Percentiles rank a stretch among this genome's conserved stretches.
phyloP scores from a whole-genome alignment of 2,113 vertebrate genomes.

The Periophthalmus modestus region DNA sequence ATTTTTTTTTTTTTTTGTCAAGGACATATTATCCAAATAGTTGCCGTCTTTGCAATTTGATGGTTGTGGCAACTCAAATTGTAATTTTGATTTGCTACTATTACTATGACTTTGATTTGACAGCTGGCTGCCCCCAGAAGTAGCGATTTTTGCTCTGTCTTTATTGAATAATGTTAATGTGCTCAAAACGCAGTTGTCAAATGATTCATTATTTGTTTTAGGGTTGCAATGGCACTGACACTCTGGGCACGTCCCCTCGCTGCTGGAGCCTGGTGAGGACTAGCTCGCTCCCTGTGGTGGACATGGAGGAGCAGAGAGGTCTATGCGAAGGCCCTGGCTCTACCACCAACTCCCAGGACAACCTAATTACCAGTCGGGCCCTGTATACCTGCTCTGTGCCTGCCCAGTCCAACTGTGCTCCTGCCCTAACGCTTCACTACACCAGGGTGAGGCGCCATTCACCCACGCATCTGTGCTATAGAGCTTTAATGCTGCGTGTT shows the following conservation, averaged over 20 bases:
- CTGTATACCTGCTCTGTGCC: conserved; percentile 49
- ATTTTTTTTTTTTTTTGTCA: too few species aligned
- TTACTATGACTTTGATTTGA: too few species aligned
- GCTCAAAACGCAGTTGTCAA: neutral
- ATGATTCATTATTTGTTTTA: too few species aligned
- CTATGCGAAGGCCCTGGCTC: conserved; percentile 67
- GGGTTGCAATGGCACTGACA: conserved; percentile 15
- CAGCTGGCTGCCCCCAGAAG: too few species aligned
- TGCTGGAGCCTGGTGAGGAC: conserved; percentile 50
- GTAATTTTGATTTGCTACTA: too few species aligned
- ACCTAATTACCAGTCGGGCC: neutral
- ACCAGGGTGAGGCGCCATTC: conserved; percentile 67
- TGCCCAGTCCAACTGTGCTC: neutral
- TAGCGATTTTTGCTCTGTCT: too few species aligned
- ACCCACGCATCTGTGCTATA: neutral
- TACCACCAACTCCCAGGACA: conserved; percentile 45
- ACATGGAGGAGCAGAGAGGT: conserved; percentile 45
- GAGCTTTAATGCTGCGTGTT: neutral
- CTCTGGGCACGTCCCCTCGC: conserved; percentile 3
- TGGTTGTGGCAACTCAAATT: too few species aligned
- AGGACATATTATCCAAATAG: too few species aligned
- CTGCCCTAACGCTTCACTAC: neutral
- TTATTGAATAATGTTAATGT: too few species aligned
- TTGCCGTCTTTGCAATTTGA: too few species aligned
- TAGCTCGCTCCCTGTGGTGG: neutral